Evolutionary conservation across 2,888 invertebrate genomes (phyloP), one percentile per base, ranked within the genome.

Genomic region (Micropterix aruncella): DNA sequence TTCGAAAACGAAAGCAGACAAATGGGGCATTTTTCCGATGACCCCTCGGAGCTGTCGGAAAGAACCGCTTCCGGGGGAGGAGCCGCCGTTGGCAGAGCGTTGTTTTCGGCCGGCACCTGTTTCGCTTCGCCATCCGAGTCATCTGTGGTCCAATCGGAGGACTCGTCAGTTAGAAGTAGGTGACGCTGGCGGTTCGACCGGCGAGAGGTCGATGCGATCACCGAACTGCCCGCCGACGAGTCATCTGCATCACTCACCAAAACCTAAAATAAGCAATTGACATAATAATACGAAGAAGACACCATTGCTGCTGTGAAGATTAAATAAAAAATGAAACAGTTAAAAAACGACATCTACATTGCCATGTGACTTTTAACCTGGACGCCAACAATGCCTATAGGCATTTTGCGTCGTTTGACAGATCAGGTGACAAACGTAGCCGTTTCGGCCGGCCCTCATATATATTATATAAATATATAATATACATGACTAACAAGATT

Each of bases 1-100:
- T 74, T 71, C 1, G 61, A 64, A 56, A 92, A 85, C 41, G 82
- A 74, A 51, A 84, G 63, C 40, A 94, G 66, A 63, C 94, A 95
- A 57, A 95, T 93, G 1, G 94, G 89, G 64, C 94, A 95, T 59
- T 85, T 87, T 54, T 89, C 90, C 0, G 80, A 73, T 51, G 83
- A 74, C 38, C 79, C 83, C 55, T 84, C 82, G 40, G 78, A 81
- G 53, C 71, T 74, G 51, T 77, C 77, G 0, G 77, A 75, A 16
- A 27, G 5, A 27, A 27, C 12, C 7, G 27, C 7, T 27, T 27
- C 27, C 5, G 73, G 70, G 47, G 53, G 51, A 4, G 52, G 58
- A 16, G 7, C 14, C 5, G 19, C 14, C 12, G 18, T 14, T 9
- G 41, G 5, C 9, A 9, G 7, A 16, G 5, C 16, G 39, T 27